Evolutionary conservation across 2,888 invertebrate species (phyloP).

Genomic region (Microctonus aethiopoides): DNA sequence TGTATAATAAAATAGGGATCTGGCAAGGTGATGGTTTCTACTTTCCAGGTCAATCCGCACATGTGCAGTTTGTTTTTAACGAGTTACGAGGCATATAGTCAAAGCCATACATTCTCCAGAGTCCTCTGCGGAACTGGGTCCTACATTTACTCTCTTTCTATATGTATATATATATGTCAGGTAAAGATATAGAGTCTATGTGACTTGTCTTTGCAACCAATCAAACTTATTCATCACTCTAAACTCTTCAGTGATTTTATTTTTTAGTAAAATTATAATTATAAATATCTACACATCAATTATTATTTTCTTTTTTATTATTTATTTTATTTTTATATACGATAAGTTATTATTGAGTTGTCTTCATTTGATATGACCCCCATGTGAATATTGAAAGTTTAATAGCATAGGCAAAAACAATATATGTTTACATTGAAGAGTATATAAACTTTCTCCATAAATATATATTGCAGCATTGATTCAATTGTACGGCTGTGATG

Average conservation of each 20-base stretch:
- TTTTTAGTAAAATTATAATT: background rate
- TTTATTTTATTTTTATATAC: background rate
- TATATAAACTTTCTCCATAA: slow-evolving; percentile 30
- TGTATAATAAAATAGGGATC: slow-evolving; percentile 11
- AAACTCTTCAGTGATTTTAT: background rate
- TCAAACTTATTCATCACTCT: background rate
- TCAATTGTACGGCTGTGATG: background rate
- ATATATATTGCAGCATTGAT: slow-evolving; percentile 31
- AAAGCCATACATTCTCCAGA: slow-evolving; percentile 6
- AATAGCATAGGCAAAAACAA: no score
- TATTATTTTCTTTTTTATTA: background rate
- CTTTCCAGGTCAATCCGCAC: slow-evolving; percentile 53
- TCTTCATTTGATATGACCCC: background rate
- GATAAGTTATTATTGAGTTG: slow-evolving; percentile 11
- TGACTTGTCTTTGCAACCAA: background rate
- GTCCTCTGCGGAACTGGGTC: slow-evolving; percentile 45
- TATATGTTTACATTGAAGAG: slow-evolving; percentile 3
- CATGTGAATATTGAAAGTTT: no score
- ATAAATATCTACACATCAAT: background rate
- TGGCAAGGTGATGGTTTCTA: slow-evolving; percentile 33
- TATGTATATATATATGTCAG: background rate
- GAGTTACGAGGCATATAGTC: slow-evolving; percentile 9
- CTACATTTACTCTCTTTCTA: slow-evolving; percentile 33
- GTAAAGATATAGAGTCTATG: background rate
- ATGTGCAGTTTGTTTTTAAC: slow-evolving; percentile 27